A percentile compares a stretch with the other conserved stretches of the same genome.
Conservation (phyloP, 2,888 invertebrate species). For the Elegia similella region DNA sequence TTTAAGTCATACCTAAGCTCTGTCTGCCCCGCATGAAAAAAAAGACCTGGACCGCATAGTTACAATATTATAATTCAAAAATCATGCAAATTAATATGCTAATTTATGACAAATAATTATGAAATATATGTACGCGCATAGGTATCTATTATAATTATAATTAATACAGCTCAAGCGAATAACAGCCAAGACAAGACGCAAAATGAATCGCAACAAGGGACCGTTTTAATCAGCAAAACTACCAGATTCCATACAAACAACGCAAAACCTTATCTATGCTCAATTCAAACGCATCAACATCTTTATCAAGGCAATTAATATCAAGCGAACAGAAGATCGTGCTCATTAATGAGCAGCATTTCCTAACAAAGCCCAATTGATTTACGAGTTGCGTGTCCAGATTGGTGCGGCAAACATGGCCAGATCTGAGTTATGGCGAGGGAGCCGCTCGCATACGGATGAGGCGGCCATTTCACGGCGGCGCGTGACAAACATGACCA, state of each 20-base stretch:
- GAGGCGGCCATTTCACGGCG: conserved; percentile 57
- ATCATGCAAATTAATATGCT: too few relatives aligned
- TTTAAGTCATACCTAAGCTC: too few relatives aligned
- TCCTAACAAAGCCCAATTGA: conserved; percentile 38
- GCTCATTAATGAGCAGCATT: conserved; percentile 10
- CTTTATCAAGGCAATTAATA: conserved; percentile 8
- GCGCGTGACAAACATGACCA: conserved; percentile 56
- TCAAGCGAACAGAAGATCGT: conserved; percentile 9
- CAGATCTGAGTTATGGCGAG: conserved; percentile 56
- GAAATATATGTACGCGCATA: too few relatives aligned
- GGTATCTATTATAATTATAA: too few relatives aligned
- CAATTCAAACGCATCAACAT: not conserved
- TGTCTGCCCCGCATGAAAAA: too few relatives aligned
- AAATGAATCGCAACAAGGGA: too few relatives aligned
- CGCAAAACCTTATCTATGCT: not conserved
- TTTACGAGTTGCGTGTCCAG: conserved; percentile 43
- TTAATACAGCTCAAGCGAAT: too few relatives aligned
- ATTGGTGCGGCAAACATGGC: conserved; percentile 49
- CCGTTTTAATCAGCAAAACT: conserved; percentile 24
- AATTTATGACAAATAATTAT: too few relatives aligned
- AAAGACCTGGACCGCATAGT: too few relatives aligned
- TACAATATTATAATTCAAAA: too few relatives aligned
- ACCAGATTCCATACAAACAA: conserved; percentile 22
- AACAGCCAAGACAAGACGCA: too few relatives aligned
- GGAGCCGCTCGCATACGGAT: conserved; percentile 60